Evolutionary conservation across 2,888 invertebrate genomes (phyloP).

Genomic region (Bhutanitis thaidina): DNA sequence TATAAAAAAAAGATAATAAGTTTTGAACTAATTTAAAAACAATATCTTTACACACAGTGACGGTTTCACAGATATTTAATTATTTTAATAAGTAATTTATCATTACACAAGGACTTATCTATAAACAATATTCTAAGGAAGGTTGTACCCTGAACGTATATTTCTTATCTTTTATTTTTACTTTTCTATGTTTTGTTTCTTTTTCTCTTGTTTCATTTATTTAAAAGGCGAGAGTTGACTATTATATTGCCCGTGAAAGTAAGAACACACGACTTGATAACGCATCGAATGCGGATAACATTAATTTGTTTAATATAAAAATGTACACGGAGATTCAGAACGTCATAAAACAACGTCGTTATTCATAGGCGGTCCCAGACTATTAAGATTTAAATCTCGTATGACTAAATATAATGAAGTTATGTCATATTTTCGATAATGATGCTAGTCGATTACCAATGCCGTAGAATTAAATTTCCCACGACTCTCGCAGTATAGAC

Average conservation of each 20-base stretch:
- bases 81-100: too few relatives aligned
- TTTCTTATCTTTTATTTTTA: too few relatives aligned
- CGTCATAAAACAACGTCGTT: background rate
- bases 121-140: too few relatives aligned
- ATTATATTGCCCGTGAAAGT: conserved; percentile 11
- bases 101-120: too few relatives aligned
- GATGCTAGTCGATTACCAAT: background rate
- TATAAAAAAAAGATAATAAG: too few relatives aligned
- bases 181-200: too few relatives aligned
- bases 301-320: conserved; percentile 13
- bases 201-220: too few relatives aligned
- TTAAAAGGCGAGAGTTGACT: background rate
- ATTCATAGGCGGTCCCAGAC: conserved; percentile 1
- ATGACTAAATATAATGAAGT: conserved; percentile 5
- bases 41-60: too few relatives aligned
- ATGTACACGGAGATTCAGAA: background rate
- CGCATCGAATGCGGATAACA: background rate
- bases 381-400: conserved; percentile 6
- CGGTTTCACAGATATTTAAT: too few relatives aligned
- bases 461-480: background rate
- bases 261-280: background rate
- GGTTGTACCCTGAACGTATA: too few relatives aligned
- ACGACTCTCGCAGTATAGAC: background rate
- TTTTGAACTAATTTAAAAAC: too few relatives aligned
- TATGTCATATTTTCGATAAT: background rate